Conservation (phyloP, 2,113 vertebrate species). For the Ceuthmochares aereus region DNA sequence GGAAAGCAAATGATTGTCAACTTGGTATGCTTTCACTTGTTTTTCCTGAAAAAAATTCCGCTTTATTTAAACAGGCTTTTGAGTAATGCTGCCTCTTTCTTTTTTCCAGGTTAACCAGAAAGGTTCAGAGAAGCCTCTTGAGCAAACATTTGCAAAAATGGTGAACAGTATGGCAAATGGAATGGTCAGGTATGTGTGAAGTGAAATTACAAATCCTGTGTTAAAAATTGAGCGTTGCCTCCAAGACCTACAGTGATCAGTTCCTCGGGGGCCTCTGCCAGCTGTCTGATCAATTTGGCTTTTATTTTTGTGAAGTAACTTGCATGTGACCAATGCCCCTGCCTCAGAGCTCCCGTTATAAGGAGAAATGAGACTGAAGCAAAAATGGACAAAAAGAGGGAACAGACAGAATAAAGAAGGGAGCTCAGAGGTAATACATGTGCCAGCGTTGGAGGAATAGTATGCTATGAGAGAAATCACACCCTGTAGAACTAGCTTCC, state of each 20-base stretch:
- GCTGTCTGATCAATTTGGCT: neutral
- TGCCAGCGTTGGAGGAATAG: neutral
- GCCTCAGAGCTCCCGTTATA: neutral
- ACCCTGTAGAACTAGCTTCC: neutral
- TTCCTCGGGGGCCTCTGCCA: neutral
- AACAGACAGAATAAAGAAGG: neutral
- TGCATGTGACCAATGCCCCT: neutral
- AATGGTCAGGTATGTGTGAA: constrained; percentile 86
- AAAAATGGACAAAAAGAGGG: neutral
- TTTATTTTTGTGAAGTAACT: neutral
- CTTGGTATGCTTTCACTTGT: constrained; percentile 79
- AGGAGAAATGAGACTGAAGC: neutral
- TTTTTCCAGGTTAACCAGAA: constrained; percentile 91
- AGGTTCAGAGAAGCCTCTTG: constrained; percentile 93
- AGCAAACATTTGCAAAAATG: constrained; percentile 89
- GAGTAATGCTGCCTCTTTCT: neutral
- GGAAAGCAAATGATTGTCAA: constrained; percentile 94
- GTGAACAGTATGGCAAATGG: constrained; percentile 85
- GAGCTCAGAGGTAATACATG: neutral
- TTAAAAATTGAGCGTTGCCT: neutral
- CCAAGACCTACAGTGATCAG: neutral
- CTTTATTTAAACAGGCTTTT: neutral
- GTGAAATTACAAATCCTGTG: neutral
- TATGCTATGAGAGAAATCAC: neutral
- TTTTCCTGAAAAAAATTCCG: neutral